Percentiles rank a stretch among this genome's conserved stretches.
Evolutionary conservation across 2,888 invertebrate genomes (phyloP).

Genomic region (Oxyteleia sp.): DNA sequence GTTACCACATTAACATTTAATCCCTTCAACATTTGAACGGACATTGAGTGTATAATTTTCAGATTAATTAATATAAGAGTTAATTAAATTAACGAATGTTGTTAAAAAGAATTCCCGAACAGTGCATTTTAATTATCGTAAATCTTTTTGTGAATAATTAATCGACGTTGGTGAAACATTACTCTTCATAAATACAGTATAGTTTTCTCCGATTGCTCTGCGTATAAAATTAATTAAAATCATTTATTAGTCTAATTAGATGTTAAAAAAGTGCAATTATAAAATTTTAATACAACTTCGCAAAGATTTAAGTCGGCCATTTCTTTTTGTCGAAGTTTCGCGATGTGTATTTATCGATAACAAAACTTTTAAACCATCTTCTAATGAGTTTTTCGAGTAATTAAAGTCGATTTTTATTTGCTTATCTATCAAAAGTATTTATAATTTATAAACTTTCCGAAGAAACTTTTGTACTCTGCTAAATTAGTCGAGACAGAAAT

Average conservation of each 20-base stretch:
- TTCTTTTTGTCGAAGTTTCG: conserved; percentile 1
- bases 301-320: neutral
- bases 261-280: neutral
- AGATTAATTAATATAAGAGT: too few species aligned
- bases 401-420: conserved; percentile 21
- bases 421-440: conserved; percentile 9
- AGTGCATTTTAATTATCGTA: too few species aligned
- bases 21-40: too few species aligned
- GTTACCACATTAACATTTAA: too few species aligned
- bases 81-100: too few species aligned
- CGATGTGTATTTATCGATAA: conserved; percentile 12
- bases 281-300: neutral
- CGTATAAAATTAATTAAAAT: neutral
- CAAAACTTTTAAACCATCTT: conserved; percentile 1
- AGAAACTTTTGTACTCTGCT: conserved; percentile 8
- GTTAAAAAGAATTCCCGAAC: too few species aligned
- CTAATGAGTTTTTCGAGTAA: conserved; percentile 27
- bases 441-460: conserved; percentile 11
- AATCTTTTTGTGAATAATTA: too few species aligned
- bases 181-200: too few species aligned
- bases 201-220: too few species aligned
- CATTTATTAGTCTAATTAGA: conserved; percentile 2
- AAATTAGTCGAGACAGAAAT: conserved; percentile 2
- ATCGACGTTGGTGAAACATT: too few species aligned
- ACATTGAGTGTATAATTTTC: too few species aligned